phyloP scores from a whole-genome alignment of 2,113 vertebrate species.

The Perccottus glenii region DNA sequence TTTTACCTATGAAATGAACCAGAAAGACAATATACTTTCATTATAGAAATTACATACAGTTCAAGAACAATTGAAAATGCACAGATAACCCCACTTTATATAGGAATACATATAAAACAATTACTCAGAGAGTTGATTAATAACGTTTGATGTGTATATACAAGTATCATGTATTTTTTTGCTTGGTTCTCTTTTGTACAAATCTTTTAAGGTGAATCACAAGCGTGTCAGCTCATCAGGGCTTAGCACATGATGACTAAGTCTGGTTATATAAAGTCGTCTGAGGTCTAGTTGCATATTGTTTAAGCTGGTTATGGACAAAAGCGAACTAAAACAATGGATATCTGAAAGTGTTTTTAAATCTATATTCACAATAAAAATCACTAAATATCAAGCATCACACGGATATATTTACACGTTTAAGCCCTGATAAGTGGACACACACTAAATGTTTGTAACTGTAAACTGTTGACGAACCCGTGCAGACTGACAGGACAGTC shows the following conservation, averaged over 20 bases:
- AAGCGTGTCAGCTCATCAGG: constrained; percentile 73
- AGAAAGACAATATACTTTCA: constrained; percentile 71
- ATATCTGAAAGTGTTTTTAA: constrained; percentile 16
- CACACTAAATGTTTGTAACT: constrained; percentile 45
- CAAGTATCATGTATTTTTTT: constrained; percentile 74
- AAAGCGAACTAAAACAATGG: constrained; percentile 42
- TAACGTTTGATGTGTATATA: constrained; percentile 61
- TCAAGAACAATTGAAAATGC: constrained; percentile 74
- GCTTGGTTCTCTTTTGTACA: constrained; percentile 69
- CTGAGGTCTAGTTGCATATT: constrained; percentile 72
- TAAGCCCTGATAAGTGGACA: constrained; percentile 70
- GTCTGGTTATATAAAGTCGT: constrained; percentile 37
- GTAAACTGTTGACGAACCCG: constrained; percentile 64
- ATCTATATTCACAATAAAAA: constrained; percentile 41
- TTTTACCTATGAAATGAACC: constrained; percentile 61
- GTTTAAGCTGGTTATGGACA: constrained; percentile 61
- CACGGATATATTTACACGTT: constrained; percentile 51
- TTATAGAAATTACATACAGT: constrained; percentile 73
- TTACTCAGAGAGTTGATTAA: constrained; percentile 67
- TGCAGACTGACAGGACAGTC: constrained; percentile 48
- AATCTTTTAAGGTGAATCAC: constrained; percentile 64
- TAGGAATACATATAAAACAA: constrained; percentile 78
- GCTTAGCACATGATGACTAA: constrained; percentile 39
- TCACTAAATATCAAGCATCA: constrained; percentile 35
- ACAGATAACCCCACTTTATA: constrained; percentile 75